These are phyloP conservation scores for Neocloeon triangulifer DNA, from an alignment of 1,140 invertebrate genomes.

Conservation along the genomic window DNA sequence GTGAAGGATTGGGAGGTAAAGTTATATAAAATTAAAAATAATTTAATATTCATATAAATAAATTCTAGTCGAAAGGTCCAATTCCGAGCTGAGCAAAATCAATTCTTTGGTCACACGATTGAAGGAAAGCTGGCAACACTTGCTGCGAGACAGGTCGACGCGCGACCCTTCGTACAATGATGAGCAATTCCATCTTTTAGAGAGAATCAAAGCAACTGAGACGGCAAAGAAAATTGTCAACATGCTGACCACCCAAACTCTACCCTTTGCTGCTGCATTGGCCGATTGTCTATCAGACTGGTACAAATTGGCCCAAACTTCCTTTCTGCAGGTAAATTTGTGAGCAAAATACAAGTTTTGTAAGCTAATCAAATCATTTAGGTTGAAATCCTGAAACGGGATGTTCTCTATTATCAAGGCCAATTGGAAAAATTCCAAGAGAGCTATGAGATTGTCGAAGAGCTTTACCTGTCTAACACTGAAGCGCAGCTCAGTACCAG, in stretches of 20 bases:
- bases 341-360: too few relatives aligned
- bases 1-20: not conserved
- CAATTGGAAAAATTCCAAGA: conserved; percentile 14
- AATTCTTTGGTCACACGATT: conserved; percentile 48
- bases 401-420: conserved; percentile 30
- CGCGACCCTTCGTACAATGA: conserved; percentile 70
- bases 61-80: conserved; percentile 17
- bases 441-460: conserved; percentile 10
- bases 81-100: conserved; percentile 46
- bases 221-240: conserved; percentile 40
- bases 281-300: conserved; percentile 55
- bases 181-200: conserved; percentile 80
- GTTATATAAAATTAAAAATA: not conserved
- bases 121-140: conserved; percentile 77
- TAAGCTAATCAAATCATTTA: too few relatives aligned
- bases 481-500: not conserved
- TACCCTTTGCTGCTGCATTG: conserved; percentile 35
- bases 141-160: conserved; percentile 65
- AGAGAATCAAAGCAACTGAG: conserved; percentile 50
- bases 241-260: conserved; percentile 36
- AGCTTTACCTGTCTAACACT: not conserved
- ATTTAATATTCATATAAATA: conserved; percentile 2
- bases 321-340: conserved; percentile 43
- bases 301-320: conserved; percentile 65
- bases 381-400: conserved; percentile 50